These are phyloP conservation scores for Platycheirus rosarum DNA, from an alignment of 2,888 invertebrate genomes.

Conservation along the genomic window DNA sequence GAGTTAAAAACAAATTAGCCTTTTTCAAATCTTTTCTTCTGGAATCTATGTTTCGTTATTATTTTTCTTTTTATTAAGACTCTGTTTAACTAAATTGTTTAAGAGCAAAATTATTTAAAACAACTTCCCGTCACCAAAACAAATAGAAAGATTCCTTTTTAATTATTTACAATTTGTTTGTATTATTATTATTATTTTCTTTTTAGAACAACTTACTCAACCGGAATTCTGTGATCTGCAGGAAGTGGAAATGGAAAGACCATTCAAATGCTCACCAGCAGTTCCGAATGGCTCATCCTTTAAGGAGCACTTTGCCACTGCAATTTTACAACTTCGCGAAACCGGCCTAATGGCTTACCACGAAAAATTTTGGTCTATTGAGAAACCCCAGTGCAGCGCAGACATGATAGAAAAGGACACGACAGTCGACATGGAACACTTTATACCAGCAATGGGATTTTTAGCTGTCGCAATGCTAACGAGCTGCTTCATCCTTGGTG, in stretches of 20 bases:
- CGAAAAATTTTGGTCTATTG: conserved; percentile 77
- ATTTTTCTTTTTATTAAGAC: no score
- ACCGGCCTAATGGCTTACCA: conserved; percentile 77
- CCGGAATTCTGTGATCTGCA: conserved; percentile 79
- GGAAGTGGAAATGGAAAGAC: conserved; percentile 77
- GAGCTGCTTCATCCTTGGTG: conserved; percentile 64
- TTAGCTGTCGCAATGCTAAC: conserved; percentile 77
- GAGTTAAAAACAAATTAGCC: no score
- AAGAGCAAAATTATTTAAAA: no score
- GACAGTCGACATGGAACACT: conserved; percentile 80
- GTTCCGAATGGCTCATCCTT: conserved; percentile 77
- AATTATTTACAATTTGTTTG: no score
- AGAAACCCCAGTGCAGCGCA: conserved; percentile 78
- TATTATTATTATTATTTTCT: conserved; percentile 2
- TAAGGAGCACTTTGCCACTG: conserved; percentile 77
- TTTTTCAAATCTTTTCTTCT: no score
- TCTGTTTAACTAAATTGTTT: no score
- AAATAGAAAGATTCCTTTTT: no score
- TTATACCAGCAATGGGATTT: conserved; percentile 78
- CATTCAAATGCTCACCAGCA: conserved; percentile 69
- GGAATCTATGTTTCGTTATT: no score
- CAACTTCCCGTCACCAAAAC: not conserved
- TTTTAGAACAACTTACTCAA: conserved; percentile 76
- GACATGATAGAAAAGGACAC: conserved; percentile 76
- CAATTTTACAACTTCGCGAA: conserved; percentile 77